These are phyloP conservation scores for Capreolus pygargus DNA, from an alignment of 2,113 vertebrate genomes.

Conservation along the genomic window DNA sequence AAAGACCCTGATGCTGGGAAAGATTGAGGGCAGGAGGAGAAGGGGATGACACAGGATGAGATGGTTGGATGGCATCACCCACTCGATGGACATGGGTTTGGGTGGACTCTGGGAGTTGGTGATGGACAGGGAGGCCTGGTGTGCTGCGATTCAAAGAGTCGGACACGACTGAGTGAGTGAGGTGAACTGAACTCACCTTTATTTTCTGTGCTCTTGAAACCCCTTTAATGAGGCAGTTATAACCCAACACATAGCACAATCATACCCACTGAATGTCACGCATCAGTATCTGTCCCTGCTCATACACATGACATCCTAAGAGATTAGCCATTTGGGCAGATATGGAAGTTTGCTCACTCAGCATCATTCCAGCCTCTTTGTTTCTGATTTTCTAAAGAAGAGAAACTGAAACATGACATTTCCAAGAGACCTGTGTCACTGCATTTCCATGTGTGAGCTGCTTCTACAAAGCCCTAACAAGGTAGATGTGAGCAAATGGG, in stretches of 20 bases:
- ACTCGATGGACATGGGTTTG: not conserved
- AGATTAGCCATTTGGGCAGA: not conserved
- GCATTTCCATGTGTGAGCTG: not conserved
- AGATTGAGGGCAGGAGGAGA: not conserved
- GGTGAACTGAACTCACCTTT: not conserved
- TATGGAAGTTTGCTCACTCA: not conserved
- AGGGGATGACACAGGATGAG: not conserved
- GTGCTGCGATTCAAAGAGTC: not conserved
- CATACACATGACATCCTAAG: not conserved
- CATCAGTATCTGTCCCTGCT: not conserved
- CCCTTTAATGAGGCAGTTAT: not conserved
- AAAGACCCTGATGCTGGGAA: too few relatives aligned
- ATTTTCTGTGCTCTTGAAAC: not conserved
- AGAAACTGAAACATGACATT: not conserved
- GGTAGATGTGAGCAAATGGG: not conserved
- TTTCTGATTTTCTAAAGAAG: not conserved
- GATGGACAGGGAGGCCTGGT: not conserved
- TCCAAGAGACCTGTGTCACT: not conserved
- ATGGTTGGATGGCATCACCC: not conserved
- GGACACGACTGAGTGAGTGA: rapidly evolving
- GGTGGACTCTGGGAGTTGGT: not conserved
- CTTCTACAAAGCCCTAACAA: not conserved
- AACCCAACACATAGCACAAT: not conserved
- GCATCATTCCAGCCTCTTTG: not conserved
- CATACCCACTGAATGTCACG: too few relatives aligned